Conservation (phyloP, 2,888 invertebrate genomes). For the Bursaphelenchus okinawaensis region DNA sequence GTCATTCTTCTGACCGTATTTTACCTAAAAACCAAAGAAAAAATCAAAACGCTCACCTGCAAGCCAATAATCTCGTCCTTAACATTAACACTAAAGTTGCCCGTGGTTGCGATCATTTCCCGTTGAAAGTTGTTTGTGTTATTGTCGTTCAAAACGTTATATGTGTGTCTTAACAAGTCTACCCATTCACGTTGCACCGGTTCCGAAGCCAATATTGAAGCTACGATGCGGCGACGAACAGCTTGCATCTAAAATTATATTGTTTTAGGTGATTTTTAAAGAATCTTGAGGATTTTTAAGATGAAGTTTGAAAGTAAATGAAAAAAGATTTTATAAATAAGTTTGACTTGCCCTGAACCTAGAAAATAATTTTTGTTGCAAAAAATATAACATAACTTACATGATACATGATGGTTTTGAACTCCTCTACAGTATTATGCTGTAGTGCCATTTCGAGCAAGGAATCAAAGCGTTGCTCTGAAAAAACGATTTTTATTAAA, state of each 20-base stretch:
- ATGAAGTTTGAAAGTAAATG: no score
- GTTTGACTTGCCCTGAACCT: no score
- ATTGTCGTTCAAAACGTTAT: constrained; percentile 37
- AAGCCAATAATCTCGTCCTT: constrained; percentile 49
- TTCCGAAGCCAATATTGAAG: constrained; percentile 23
- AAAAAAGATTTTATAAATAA: no score
- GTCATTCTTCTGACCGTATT: background rate
- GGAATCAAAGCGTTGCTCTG: background rate
- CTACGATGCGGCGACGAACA: constrained; percentile 37
- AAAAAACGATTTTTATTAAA: background rate
- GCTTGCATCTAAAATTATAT: constrained; percentile 44
- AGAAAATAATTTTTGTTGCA: background rate
- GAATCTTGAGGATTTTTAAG: no score
- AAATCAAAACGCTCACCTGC: constrained; percentile 25
- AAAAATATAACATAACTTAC: constrained; percentile 20
- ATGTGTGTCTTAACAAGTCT: constrained; percentile 27
- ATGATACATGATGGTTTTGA: constrained; percentile 40
- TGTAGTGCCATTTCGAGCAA: constrained; percentile 9
- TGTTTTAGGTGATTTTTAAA: no score
- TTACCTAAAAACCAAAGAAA: constrained; percentile 7
- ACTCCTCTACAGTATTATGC: constrained; percentile 37
- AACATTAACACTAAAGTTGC: constrained; percentile 43
- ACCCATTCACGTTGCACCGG: constrained; percentile 21
- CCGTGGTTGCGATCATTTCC: constrained; percentile 34
- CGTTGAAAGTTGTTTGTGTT: constrained; percentile 33